These are phyloP conservation scores for Dendrolimus houi DNA, from an alignment of 2,888 invertebrate genomes.

Conservation along the genomic window DNA sequence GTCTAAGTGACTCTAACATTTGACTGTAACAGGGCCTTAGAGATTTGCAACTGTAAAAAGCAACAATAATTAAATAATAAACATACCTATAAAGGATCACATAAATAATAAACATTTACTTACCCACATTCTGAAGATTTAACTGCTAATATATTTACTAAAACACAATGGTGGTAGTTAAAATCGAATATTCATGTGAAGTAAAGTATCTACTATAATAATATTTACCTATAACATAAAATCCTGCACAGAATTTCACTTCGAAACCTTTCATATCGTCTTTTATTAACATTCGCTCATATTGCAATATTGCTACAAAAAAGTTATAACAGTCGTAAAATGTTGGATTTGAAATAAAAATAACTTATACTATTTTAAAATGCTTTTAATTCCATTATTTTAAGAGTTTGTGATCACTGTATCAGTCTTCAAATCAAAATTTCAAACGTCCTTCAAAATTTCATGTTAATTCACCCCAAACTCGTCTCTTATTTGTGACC, in stretches of 20 bases:
- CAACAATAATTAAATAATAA: neutral
- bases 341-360: neutral
- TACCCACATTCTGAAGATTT: slow-evolving; percentile 26
- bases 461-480: slow-evolving; percentile 18
- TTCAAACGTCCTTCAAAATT: slow-evolving; percentile 4
- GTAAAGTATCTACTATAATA: neutral
- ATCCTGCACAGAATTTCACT: neutral
- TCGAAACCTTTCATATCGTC: neutral
- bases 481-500: slow-evolving; percentile 39
- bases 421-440: slow-evolving; percentile 7
- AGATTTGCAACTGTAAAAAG: slow-evolving; percentile 38
- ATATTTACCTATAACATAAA: neutral
- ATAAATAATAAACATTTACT: slow-evolving; percentile 7
- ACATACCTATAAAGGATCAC: neutral
- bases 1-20: slow-evolving; percentile 37
- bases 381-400: neutral
- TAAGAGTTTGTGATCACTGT: neutral
- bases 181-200: neutral
- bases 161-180: slow-evolving; percentile 3
- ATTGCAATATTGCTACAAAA: neutral
- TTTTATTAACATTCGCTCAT: neutral
- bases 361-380: neutral
- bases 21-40: slow-evolving; percentile 35
- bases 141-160: slow-evolving; percentile 6
- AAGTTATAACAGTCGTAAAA: slow-evolving; percentile 1